Base-by-base conservation (phyloP, 2,113 vertebrate genomes). In the Oreochromis niloticus region DNA sequence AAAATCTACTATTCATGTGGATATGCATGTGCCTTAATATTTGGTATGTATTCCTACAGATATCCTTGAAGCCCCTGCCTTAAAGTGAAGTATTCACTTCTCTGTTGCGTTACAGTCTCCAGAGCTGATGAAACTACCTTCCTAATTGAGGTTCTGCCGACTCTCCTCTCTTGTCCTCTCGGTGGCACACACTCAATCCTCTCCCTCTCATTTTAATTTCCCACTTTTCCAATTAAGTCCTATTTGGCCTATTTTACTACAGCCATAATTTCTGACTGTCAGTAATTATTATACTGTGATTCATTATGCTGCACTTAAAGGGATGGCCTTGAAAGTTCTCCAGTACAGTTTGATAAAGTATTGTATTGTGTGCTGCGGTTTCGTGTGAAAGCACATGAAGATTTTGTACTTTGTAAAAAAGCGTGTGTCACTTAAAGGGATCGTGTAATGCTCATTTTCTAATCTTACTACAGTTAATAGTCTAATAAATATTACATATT, bases 71-170 rank as follows among this genome's bases (percentile, higher is more conserved):
- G 22, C 97, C 97, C 48, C 32, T 27, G 27, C 27, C 27, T 27
- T 27, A 27, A 27, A 97, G 4, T 97, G 97, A 75, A 96, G 97
- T 27, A 97, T 95, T 3, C 87, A 93, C 57, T 96, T 97, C 66
- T 97, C 96, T 13, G 86, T 94, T 94, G 3, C 96, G 96, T 94
- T 97, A 8, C 97, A 97, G 61, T n/a, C 57, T 43, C 78, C 9
- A 1, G 95, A 97, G 96, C 89, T 93, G 96, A 8, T 97, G 97
- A 92, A 97, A 50, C 71, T 97, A 97, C 96, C 81, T 97, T 97
- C 71, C 85, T 46, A 94, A 94, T 19, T 96, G 97, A 93, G 96
- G 96, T 90, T 27, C 52, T 81, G 59, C 79, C 22, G 7, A 30
- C 30, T 86, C 54, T 27, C 46, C 83, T 48, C 19, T 61, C 19